Evolutionary conservation across 2,113 vertebrate species (phyloP).

Genomic region (Xiphorhynchus elegans): DNA sequence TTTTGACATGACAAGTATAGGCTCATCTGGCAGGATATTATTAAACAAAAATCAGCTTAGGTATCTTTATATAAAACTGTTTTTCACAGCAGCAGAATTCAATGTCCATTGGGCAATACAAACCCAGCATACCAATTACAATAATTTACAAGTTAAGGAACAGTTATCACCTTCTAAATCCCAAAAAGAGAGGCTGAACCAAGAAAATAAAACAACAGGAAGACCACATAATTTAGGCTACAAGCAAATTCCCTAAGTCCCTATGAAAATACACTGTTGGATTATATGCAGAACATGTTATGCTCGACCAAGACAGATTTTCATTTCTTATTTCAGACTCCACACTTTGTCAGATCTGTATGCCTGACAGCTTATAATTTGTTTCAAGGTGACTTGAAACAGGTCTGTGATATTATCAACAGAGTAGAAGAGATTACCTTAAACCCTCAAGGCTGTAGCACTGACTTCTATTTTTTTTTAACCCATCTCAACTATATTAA

Average conservation of each 20-base stretch:
- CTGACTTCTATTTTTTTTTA: background rate
- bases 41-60: background rate
- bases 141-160: background rate
- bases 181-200: background rate
- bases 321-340: background rate
- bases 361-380: background rate
- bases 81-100: background rate
- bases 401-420: background rate
- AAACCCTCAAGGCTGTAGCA: background rate
- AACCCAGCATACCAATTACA: background rate
- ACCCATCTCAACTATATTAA: background rate
- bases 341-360: background rate
- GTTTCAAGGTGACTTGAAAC: background rate
- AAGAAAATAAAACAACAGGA: background rate
- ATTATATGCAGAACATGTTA: background rate
- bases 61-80: background rate
- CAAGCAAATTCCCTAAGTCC: background rate
- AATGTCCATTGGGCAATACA: background rate
- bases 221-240: background rate
- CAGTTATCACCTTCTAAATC: background rate
- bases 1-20: background rate
- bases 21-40: background rate
- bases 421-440: background rate
- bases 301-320: background rate
- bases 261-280: background rate